These are phyloP conservation scores for Syngnathus rostellatus DNA, from an alignment of 2,797 vertebrate genomes.

Conservation along the genomic window DNA sequence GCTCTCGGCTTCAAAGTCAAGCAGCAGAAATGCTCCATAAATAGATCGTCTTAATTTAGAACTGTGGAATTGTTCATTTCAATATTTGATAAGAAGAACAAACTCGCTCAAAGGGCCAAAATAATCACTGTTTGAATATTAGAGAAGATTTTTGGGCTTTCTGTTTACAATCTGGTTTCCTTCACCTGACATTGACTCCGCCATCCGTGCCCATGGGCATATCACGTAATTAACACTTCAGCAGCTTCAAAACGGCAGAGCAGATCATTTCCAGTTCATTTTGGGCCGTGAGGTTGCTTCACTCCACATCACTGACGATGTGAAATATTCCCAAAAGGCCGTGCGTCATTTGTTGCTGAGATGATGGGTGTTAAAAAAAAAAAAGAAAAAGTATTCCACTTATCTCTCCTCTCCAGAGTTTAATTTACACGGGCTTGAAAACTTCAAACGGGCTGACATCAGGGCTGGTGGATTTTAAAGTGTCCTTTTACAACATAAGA, in stretches of 20 bases:
- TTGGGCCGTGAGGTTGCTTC: neutral
- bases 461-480: conserved; percentile 5
- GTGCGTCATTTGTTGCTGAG: neutral
- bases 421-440: conserved; percentile 18
- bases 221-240: neutral
- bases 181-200: neutral
- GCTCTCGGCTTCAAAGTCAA: conserved; percentile 40
- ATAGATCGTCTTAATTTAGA: conserved; percentile 47
- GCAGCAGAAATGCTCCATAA: conserved; percentile 28
- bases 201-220: neutral
- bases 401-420: conserved; percentile 22
- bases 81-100: conserved; percentile 44
- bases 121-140: neutral
- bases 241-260: neutral
- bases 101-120: conserved; percentile 11
- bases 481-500: neutral
- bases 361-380: conserved; percentile 11
- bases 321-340: conserved; percentile 1
- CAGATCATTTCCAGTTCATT: neutral
- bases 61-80: conserved; percentile 20
- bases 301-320: neutral
- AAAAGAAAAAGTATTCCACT: conserved; percentile 9
- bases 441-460: neutral
- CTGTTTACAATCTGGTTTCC: neutral
- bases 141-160: no score